Evolutionary conservation across 2,888 invertebrate species (phyloP).

Genomic region (Iphiclides podalirius): DNA sequence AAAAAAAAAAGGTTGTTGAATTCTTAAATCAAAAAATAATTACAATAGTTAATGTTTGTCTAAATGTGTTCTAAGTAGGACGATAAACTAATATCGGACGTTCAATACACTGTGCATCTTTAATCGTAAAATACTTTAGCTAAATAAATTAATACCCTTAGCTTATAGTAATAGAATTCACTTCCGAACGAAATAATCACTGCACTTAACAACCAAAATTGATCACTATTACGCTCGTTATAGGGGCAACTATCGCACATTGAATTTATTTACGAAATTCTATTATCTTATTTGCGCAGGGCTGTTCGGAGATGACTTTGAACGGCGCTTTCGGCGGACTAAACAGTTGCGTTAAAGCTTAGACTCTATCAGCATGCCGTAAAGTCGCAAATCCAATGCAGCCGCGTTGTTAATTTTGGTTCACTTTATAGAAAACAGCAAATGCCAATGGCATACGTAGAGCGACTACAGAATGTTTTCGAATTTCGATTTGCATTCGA

Average conservation of each 20-base stretch:
- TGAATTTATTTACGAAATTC: slow-evolving; percentile 40
- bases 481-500: slow-evolving; percentile 21
- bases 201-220: not conserved
- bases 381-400: slow-evolving; percentile 27
- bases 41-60: no score
- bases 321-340: slow-evolving; percentile 37
- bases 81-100: no score
- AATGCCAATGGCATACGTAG: slow-evolving; percentile 50
- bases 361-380: slow-evolving; percentile 15
- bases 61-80: no score
- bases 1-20: no score
- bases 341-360: slow-evolving; percentile 26
- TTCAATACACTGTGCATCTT: no score
- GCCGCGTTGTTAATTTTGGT: slow-evolving; percentile 29
- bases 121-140: no score
- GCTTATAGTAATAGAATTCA: no score
- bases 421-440: slow-evolving; percentile 39
- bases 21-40: no score
- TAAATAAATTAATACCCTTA: no score
- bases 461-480: slow-evolving; percentile 27
- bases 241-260: slow-evolving; percentile 31
- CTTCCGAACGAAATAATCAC: not conserved
- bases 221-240: not conserved
- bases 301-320: slow-evolving; percentile 35
- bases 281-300: slow-evolving; percentile 56